Conservation (phyloP, 2,888 invertebrate genomes). For the Drosophila lutescens region DNA sequence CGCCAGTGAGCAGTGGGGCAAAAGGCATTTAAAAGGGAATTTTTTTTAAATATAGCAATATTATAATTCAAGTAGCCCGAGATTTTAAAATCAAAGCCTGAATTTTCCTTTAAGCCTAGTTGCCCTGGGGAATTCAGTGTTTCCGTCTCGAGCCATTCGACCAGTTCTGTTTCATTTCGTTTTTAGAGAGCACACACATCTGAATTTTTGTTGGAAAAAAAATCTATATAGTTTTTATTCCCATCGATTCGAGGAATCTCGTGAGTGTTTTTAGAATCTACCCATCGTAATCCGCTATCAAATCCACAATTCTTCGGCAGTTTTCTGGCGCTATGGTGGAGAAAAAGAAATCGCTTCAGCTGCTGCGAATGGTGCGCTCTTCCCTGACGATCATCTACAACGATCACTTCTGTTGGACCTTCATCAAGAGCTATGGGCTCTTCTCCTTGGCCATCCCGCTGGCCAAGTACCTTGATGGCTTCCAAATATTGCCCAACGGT, state of each 20-base stretch:
- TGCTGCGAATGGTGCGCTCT: not conserved
- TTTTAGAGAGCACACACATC: conserved; percentile 3
- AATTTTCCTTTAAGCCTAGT: not conserved
- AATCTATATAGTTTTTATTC: not conserved
- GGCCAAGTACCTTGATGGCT: conserved; percentile 15
- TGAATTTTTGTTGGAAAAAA: not conserved
- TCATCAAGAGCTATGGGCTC: conserved; percentile 45
- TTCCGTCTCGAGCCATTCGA: too few species aligned
- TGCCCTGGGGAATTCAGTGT: not conserved
- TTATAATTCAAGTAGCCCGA: not conserved
- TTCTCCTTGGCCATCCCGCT: conserved; percentile 38
- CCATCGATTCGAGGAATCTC: not conserved
- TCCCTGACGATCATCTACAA: conserved; percentile 28
- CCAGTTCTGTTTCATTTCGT: not conserved
- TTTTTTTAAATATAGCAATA: not conserved
- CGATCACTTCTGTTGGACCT: conserved; percentile 46
- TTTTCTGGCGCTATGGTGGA: conserved; percentile 11
- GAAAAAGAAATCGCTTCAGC: not conserved
- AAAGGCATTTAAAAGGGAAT: not conserved
- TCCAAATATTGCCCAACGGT: not conserved
- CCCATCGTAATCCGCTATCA: too few species aligned
- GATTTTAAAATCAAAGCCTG: not conserved
- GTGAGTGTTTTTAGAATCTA: not conserved
- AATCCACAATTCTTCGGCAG: not conserved
- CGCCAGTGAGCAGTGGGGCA: conserved; percentile 57